These are phyloP conservation scores for Gisinianus flammeolus DNA, from an alignment of 2,888 invertebrate species.

Conservation along the genomic window DNA sequence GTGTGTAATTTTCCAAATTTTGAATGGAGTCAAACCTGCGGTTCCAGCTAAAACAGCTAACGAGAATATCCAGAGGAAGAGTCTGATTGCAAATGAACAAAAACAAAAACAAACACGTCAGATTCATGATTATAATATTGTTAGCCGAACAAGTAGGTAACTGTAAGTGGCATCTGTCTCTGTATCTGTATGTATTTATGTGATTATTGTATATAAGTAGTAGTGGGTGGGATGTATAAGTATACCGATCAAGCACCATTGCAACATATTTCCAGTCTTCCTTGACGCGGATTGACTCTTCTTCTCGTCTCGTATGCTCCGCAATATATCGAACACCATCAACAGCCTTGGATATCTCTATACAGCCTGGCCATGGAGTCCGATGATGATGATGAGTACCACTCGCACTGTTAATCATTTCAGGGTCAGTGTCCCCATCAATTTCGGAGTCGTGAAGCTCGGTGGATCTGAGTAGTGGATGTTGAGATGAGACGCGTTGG, in stretches of 20 bases:
- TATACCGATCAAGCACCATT: slow-evolving; percentile 81
- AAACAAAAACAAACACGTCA: not conserved
- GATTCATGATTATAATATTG: too few species aligned
- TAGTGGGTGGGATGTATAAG: not conserved
- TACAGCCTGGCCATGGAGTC: slow-evolving; percentile 79
- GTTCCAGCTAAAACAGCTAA: slow-evolving; percentile 89
- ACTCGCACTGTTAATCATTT: slow-evolving; percentile 41
- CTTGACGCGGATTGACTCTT: slow-evolving; percentile 87
- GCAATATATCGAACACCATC: slow-evolving; percentile 91
- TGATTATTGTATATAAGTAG: too few species aligned
- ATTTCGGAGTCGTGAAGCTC: slow-evolving; percentile 57
- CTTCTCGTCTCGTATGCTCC: slow-evolving; percentile 88
- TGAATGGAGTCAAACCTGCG: slow-evolving; percentile 69
- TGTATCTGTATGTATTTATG: too few species aligned
- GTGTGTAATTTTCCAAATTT: too few species aligned
- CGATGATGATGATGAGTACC: slow-evolving; percentile 31
- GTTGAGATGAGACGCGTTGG: slow-evolving; percentile 57
- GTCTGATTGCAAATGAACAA: not conserved
- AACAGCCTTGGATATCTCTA: slow-evolving; percentile 89
- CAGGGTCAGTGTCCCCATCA: slow-evolving; percentile 54
- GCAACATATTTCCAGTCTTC: slow-evolving; percentile 98
- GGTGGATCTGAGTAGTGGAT: slow-evolving; percentile 57
- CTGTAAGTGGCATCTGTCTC: not conserved
- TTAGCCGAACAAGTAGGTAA: too few species aligned
- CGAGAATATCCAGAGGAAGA: slow-evolving; percentile 93